phyloP scores from a whole-genome alignment of 2,797 vertebrate genomes.

The Acropternis orthonyx region DNA sequence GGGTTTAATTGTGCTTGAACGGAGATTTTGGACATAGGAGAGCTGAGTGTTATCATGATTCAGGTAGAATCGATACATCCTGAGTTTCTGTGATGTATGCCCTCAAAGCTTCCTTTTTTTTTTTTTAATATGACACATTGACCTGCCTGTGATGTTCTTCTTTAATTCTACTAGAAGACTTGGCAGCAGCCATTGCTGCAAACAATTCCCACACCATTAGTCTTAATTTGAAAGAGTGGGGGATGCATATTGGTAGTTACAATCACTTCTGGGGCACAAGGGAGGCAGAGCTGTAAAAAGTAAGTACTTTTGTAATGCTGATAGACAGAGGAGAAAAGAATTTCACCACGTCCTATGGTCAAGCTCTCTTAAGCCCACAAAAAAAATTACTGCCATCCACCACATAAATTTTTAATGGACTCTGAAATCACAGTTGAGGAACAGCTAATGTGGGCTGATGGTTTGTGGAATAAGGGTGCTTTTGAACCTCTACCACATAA shows the following conservation, averaged over 20 bases:
- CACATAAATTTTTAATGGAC: not conserved
- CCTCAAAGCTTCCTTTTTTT: not conserved
- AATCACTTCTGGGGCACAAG: not conserved
- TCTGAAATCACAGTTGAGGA: not conserved
- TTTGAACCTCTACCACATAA: not conserved
- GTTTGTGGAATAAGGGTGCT: not conserved
- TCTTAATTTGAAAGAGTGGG: not conserved
- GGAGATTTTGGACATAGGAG: not conserved
- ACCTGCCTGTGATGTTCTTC: not conserved
- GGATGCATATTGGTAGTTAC: not conserved
- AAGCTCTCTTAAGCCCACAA: not conserved
- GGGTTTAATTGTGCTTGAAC: slow-evolving; percentile 1
- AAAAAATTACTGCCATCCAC: not conserved
- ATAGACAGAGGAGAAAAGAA: not conserved
- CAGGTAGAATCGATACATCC: not conserved
- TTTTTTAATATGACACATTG: not conserved
- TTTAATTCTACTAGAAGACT: not conserved
- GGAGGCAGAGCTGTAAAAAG: not conserved
- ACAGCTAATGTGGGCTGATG: not conserved
- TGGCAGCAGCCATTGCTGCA: not conserved
- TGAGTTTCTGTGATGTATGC: not conserved
- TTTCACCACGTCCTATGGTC: not conserved
- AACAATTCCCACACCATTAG: not conserved
- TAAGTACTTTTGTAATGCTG: not conserved
- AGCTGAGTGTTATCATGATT: not conserved